phyloP scores from a whole-genome alignment of 2,888 invertebrate genomes.

The Selenia dentaria region DNA sequence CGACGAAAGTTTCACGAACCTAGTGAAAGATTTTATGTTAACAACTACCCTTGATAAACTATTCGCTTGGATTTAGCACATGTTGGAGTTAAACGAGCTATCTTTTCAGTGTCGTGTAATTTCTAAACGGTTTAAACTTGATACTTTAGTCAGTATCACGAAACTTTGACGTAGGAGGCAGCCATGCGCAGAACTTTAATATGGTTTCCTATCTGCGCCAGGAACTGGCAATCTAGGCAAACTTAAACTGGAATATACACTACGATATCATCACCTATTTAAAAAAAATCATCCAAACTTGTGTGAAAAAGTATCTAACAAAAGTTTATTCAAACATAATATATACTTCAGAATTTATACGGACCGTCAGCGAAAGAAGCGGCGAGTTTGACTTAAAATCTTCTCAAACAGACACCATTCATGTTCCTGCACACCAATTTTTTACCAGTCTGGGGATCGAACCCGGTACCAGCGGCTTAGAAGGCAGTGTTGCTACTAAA shows the following conservation, averaged over 20 bases:
- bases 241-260: background rate
- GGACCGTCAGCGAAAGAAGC: too few species aligned
- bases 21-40: background rate
- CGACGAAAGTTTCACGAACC: slow-evolving; percentile 10
- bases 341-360: too few species aligned
- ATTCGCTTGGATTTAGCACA: background rate
- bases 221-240: too few species aligned
- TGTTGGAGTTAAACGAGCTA: background rate
- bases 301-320: too few species aligned
- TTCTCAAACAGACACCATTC: too few species aligned
- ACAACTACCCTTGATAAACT: background rate
- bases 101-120: background rate
- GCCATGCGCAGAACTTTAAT: background rate
- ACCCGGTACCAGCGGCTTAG: too few species aligned
- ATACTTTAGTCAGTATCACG: background rate
- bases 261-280: background rate
- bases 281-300: too few species aligned
- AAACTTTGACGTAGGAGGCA: background rate
- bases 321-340: too few species aligned
- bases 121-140: background rate
- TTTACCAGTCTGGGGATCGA: too few species aligned
- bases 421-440: too few species aligned
- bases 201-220: background rate
- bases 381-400: too few species aligned
- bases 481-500: too few species aligned